Conservation (phyloP, 1,140 invertebrate species). For the Ceratina calcarata region DNA sequence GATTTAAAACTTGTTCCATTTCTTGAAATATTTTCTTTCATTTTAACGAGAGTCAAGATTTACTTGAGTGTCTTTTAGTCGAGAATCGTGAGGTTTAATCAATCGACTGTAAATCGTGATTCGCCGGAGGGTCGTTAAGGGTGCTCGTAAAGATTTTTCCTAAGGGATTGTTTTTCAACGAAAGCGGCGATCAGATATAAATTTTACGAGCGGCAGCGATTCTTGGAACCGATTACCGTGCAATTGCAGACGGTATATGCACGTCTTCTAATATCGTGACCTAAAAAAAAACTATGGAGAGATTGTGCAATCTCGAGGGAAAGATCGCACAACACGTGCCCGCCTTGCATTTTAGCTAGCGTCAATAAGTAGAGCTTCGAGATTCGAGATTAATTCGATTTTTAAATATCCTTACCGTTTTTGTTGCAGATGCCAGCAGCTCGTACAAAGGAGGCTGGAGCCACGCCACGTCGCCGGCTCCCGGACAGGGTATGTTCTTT, state of each 20-base stretch:
- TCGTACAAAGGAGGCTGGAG: slow-evolving; percentile 86
- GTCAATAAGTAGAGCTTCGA: not conserved
- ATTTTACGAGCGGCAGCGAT: slow-evolving; percentile 54
- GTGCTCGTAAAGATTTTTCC: slow-evolving; percentile 54
- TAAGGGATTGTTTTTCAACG: slow-evolving; percentile 40
- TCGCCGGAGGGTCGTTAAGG: slow-evolving; percentile 35
- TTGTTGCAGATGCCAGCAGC: slow-evolving; percentile 82
- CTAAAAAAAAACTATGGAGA: slow-evolving; percentile 45
- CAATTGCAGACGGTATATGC: slow-evolving; percentile 55
- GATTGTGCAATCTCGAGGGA: slow-evolving; percentile 26
- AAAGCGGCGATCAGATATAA: slow-evolving; percentile 53
- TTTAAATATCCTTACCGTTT: slow-evolving; percentile 19
- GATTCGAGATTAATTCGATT: not conserved
- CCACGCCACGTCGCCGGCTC: slow-evolving; percentile 82
- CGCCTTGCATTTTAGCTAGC: not conserved
- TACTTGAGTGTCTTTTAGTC: not conserved
- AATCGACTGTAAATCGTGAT: not conserved
- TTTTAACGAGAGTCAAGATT: not conserved
- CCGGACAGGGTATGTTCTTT: slow-evolving; percentile 77
- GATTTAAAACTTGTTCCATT: too few relatives aligned
- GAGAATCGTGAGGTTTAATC: not conserved
- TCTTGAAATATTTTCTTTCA: not conserved
- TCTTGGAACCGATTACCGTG: slow-evolving; percentile 56
- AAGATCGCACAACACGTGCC: slow-evolving; percentile 32
- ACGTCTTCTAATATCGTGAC: slow-evolving; percentile 53